These are phyloP conservation scores for Epicampocera succincta DNA, from an alignment of 2,888 invertebrate species.

Conservation along the genomic window DNA sequence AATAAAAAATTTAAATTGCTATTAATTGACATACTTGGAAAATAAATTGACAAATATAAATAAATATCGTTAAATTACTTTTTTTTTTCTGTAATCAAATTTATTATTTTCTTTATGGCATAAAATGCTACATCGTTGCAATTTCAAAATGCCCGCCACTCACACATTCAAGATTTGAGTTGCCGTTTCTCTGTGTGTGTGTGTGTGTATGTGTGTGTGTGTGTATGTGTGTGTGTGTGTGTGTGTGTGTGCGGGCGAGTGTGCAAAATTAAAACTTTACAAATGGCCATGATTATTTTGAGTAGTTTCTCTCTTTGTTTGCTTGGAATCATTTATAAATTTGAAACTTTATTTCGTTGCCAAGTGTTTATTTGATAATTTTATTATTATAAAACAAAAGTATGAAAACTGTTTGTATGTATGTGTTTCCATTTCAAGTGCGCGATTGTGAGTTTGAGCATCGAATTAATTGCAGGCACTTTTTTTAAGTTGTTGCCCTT, in stretches of 20 bases:
- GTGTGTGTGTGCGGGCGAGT: background rate
- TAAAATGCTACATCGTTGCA: background rate
- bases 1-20: slow-evolving; percentile 49
- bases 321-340: slow-evolving; percentile 5
- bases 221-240: background rate
- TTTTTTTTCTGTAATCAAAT: background rate
- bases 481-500: slow-evolving; percentile 15
- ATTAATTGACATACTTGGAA: slow-evolving; percentile 59
- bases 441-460: slow-evolving; percentile 16
- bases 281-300: slow-evolving; percentile 31
- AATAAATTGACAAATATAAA: slow-evolving; percentile 37
- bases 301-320: background rate
- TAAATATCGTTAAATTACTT: slow-evolving; percentile 3
- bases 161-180: background rate
- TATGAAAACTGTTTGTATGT: slow-evolving; percentile 1
- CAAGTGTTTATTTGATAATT: background rate
- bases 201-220: background rate
- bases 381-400: background rate
- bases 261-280: slow-evolving; percentile 7
- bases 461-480: background rate
- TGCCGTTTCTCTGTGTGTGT: background rate
- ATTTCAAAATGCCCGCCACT: background rate
- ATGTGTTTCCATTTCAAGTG: slow-evolving; percentile 35
- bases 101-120: background rate
- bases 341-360: background rate